Base-by-base conservation (phyloP, 2,113 vertebrate genomes). In the Hucho hucho region DNA sequence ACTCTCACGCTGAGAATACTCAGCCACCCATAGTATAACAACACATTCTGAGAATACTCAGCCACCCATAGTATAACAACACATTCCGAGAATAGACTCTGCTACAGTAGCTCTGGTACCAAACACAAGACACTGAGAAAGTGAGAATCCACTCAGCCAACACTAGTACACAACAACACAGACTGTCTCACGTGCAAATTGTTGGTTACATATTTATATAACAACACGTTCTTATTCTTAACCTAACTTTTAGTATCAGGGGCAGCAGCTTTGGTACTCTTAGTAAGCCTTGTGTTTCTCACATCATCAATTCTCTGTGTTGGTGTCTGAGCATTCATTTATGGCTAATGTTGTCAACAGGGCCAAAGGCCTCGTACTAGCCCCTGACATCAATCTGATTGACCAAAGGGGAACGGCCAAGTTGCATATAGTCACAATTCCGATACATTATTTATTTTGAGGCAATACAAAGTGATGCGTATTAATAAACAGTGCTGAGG, bases 401-500 rank as follows among this genome's bases (percentile, higher is more conserved):
- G 79, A 85, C 86, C 67, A 90, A 89, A 85, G 26, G 64, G 26
- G 79, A 84, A 89, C 84, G 77, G 79, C 83, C 79, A 81, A 85
- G 84, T 73, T 87, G 88, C 86, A 86, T 90, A 89, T 89, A 11
- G 37, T 43, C 37, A 11, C 37, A 43, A 43, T 43, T 43, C 9
- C 2, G 2, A 43, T 43, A 11, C 86, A 87, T 90, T 89, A 91
- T 90, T 90, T 90, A 91, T 83, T 78, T 74, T 66, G 73, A 84
- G 79, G 75, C 88, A 91, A 89, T 88, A 91, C 86, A 87, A 87
- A 63, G 71, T 80, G 87, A 85, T 87, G 79, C 53, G 73, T 84
- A 87, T 88, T 91, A 89, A 89, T 89, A 90, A 56, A 20, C 85
- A 88, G 80, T 75, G 75, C 72, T 75, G 83, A 87, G 75, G 85